Base-by-base conservation (phyloP, 1,140 invertebrate genomes). In the Megalonaias nervosa region DNA sequence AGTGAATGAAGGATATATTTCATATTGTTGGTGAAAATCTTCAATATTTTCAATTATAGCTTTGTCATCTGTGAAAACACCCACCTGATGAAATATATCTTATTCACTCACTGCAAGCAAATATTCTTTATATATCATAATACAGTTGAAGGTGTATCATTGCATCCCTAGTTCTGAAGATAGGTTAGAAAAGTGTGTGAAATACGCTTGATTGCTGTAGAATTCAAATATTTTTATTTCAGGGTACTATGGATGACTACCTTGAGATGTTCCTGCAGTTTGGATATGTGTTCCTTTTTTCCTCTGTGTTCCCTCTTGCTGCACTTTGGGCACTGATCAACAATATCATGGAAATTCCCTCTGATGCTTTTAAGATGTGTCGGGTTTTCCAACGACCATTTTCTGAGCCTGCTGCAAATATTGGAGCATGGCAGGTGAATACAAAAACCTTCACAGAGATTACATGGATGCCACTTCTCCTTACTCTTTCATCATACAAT, bases 221-320 rank as follows among this genome's bases (percentile, higher is more conserved):
- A 67, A 14, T 68, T 21, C 19, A 67, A 5, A 68, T n/a, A 2
- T 19, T 55, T 19, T 55, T 67, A 23, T 82, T 84, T 5, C 76
- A 98, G 95, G 96, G 97, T 48, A 98, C 97, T 0, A 97, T 98
- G 92, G 96, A 97, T 60, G 98, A 99, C 89, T 98, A 99, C 89
- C 91, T 99, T 79, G 98, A 99, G 92, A 97, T 99, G 95, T 94
- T 99, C 74, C 97, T 99, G 14, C 98, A 99, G 83, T 91, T 90
- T 85, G 90, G 90, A 21, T 91, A 91, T 73, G 97, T 99, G 21
- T 96, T 98, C 81, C 92, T 99, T 16, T 99, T 99, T 90, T 98
- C 97, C 0, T 96, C 97, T 21, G 97, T 97, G 0, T 99, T 98
- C 91, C 98, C 98, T 1, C 92, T 98, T 84, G 98, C 98, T 12